phyloP scores from a whole-genome alignment of 2,797 vertebrate genomes.

The Okamejei kenojei region DNA sequence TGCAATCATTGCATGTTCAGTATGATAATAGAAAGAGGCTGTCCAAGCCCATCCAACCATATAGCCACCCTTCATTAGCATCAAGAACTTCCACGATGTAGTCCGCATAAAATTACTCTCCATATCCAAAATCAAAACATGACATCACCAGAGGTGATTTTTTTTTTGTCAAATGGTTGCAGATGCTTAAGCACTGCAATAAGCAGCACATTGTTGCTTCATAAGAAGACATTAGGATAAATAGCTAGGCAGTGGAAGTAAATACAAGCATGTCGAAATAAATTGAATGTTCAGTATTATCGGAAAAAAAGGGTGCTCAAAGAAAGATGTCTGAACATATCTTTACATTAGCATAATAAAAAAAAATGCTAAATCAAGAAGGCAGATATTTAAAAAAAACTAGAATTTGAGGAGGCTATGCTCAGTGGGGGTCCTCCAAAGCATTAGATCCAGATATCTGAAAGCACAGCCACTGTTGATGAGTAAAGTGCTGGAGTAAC shows the following conservation, averaged over 20 bases:
- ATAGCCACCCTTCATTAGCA: neutral
- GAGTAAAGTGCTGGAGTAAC: no score
- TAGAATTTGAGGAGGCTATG: neutral
- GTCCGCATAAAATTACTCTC: neutral
- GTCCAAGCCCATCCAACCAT: neutral
- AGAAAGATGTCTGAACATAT: neutral
- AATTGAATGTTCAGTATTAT: no score
- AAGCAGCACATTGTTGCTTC: neutral
- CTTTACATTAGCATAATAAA: neutral
- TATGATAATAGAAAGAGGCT: neutral
- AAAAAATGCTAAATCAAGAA: neutral
- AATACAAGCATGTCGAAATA: no score
- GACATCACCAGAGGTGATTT: no score
- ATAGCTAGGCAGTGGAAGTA: no score
- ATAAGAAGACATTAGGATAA: no score
- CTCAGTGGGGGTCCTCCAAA: neutral
- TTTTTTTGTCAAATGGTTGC: neutral
- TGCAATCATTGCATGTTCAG: neutral
- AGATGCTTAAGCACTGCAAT: neutral
- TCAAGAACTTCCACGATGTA: neutral
- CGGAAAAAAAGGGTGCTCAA: no score
- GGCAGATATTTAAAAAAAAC: neutral
- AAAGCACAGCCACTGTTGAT: neutral
- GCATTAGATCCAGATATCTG: neutral
- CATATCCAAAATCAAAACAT: neutral